A percentile compares a stretch with the other conserved stretches of the same genome.
Conservation (phyloP, 2,113 vertebrate genomes). For the Poeciliopsis turrubarensis region DNA sequence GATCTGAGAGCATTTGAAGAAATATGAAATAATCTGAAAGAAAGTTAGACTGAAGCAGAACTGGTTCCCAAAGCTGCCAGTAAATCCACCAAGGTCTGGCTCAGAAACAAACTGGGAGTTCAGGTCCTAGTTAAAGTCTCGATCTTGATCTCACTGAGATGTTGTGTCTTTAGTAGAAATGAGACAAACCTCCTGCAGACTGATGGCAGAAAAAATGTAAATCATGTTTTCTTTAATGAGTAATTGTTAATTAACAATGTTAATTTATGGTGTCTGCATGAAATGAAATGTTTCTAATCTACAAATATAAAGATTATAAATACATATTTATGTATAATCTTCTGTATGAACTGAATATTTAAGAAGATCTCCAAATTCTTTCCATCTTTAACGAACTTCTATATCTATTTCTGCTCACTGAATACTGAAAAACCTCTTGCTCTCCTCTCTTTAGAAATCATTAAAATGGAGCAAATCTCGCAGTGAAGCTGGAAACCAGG, state of each 20-base stretch:
- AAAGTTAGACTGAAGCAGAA: too few relatives aligned
- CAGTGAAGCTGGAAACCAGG: not conserved
- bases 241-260: too few relatives aligned
- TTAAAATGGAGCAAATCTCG: not conserved
- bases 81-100: not conserved
- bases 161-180: not conserved
- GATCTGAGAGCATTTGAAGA: not conserved
- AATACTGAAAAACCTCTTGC: not conserved
- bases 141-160: not conserved
- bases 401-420: not conserved
- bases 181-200: not conserved
- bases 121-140: not conserved
- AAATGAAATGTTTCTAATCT: not conserved
- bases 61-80: too few relatives aligned
- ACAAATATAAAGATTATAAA: not conserved
- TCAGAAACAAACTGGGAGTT: not conserved
- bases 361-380: not conserved
- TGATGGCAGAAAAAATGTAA: not conserved
- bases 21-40: not conserved
- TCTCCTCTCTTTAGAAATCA: not conserved
- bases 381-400: not conserved
- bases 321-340: too few relatives aligned
- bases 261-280: not conserved
- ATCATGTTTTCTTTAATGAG: too few relatives aligned
- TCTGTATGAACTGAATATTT: not conserved